phyloP scores from a whole-genome alignment of 2,888 invertebrate species.

The Cheilosia scutellata region DNA sequence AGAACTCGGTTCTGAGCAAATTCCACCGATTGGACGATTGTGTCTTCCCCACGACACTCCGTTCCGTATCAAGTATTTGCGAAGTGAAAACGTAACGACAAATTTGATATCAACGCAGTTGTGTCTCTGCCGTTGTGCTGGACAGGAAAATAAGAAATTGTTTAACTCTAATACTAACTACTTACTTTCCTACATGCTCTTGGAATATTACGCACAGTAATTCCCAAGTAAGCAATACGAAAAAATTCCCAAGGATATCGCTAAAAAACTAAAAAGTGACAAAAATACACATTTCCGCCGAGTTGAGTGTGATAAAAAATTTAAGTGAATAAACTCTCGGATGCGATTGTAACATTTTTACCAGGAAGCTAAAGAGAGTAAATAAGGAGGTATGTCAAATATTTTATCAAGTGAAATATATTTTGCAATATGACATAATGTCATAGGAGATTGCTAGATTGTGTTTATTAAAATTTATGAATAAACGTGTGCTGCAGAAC shows the following conservation, averaged over 20 bases:
- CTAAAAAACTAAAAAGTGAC: neutral
- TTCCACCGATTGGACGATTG: conserved; percentile 68
- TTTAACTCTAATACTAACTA: neutral
- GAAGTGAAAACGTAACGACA: conserved; percentile 72
- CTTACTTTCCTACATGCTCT: neutral
- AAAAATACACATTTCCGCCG: neutral
- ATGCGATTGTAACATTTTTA: conserved; percentile 6
- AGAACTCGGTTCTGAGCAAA: conserved; percentile 70
- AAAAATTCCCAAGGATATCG: conserved; percentile 17
- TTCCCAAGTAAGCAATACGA: neutral
- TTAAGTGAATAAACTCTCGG: conserved; percentile 19
- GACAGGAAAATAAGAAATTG: conserved; percentile 50
- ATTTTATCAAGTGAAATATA: neutral
- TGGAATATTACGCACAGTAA: neutral
- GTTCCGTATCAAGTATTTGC: conserved; percentile 69
- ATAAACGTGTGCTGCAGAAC: conserved; percentile 21
- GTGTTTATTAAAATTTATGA: conserved; percentile 27
- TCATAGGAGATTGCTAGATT: neutral
- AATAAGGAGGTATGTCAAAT: conserved; percentile 41
- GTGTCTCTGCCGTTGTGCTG: conserved; percentile 66
- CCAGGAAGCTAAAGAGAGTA: conserved; percentile 1
- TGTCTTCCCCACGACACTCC: conserved; percentile 56
- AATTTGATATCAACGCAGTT: conserved; percentile 70
- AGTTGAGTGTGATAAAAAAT: conserved; percentile 16
- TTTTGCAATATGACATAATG: conserved; percentile 2